A percentile compares a stretch with the other conserved stretches of the same genome.
Evolutionary conservation across 2,797 vertebrate species (phyloP).

Genomic region (Cossypha heuglini): DNA sequence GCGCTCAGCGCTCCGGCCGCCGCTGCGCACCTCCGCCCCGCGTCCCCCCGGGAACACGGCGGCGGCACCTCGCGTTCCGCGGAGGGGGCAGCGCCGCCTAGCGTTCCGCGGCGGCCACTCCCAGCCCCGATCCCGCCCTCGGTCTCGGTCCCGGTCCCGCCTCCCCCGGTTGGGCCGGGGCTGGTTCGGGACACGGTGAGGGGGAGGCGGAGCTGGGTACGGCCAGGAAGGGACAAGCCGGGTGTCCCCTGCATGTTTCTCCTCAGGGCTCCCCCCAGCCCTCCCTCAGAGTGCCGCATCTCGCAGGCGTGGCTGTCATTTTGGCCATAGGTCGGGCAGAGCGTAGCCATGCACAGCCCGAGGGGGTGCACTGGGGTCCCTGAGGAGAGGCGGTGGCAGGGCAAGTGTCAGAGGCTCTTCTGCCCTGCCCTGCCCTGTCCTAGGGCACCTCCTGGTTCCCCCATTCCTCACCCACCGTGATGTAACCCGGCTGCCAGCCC

Average conservation of each 20-base stretch:
- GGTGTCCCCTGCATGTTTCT: fast-evolving
- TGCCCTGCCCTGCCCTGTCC: neutral
- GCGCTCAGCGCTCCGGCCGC: neutral
- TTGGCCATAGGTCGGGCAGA: fast-evolving
- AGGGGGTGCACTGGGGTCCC: fast-evolving
- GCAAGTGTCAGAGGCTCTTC: fast-evolving
- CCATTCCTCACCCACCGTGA: fast-evolving
- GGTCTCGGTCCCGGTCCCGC: fast-evolving
- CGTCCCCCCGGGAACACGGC: neutral
- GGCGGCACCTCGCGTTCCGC: neutral
- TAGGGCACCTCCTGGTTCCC: neutral
- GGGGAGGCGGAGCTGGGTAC: fast-evolving
- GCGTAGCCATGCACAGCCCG: too few species aligned
- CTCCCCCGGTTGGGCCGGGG: neutral
- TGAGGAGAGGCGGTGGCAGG: neutral
- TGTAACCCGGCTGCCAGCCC: neutral
- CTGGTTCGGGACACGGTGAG: fast-evolving
- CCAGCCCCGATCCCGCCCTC: too few species aligned
- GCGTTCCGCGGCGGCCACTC: neutral
- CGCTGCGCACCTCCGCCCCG: fast-evolving
- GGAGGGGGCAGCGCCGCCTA: too few species aligned
- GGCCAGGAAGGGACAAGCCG: fast-evolving
- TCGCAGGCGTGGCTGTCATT: fast-evolving
- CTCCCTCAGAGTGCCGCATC: fast-evolving
- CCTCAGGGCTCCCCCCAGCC: neutral